Evolutionary conservation across 2,888 invertebrate genomes (phyloP), one percentile per base, ranked within the genome.

Genomic region (Synanthedon andrenaeformis): DNA sequence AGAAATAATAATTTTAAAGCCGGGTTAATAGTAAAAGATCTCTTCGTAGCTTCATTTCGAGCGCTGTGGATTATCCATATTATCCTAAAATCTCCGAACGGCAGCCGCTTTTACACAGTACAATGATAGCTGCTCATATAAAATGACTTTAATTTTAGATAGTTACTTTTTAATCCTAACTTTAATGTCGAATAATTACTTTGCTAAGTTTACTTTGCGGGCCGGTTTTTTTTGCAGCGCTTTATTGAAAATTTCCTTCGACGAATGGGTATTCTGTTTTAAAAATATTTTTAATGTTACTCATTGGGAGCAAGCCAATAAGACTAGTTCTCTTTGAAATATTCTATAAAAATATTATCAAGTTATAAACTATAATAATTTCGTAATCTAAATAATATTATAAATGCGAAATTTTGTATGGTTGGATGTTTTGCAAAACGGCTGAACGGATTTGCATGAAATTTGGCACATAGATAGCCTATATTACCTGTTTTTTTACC

Each of bases 11-110:
- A 82, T 81, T 78, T 80, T 71, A 70, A 62, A 74, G 72, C 45
- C 6, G 45, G 45, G 45, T 45, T 45, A 45, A 45, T 14, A 45
- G 45, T 14, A 45, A 45, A 45, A 13, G 45, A 45, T 45, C 45
- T 12, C 13, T 45, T 45, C 45, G 70, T 69, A 69, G 78, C 77
- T 72, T 79, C 80, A 78, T 81, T 77, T 71, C 71, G 69, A 76
- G 75, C 77, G 67, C 62, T 70, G 64, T 61, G 79, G 82, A 80
- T 82, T 76, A 82, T 82, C 82, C 82, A 81, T 77, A 82, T 82
- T 82, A 82, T 81, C 81, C 79, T 66, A 76, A 80, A 82, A 79
- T 81, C 82, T 81, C 71, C 64, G 67, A 76, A 70, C 71, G 70
- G 68, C 77, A 79, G 73, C 70, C 69, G 68, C 65, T 66, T 35